phyloP scores from a whole-genome alignment of 1,140 invertebrate species.

The Aphis craccivora region DNA sequence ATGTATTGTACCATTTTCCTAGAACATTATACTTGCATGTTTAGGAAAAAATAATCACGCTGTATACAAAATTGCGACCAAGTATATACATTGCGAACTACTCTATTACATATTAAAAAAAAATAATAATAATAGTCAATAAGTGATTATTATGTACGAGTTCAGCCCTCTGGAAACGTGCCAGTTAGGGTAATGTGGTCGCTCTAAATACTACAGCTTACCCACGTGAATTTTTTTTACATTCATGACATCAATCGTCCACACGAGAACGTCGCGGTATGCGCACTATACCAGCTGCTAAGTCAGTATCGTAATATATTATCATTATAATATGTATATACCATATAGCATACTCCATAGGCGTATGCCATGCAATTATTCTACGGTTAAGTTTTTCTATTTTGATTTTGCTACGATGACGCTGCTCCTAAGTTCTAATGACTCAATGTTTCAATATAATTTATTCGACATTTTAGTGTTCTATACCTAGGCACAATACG shows the following conservation, averaged over 20 bases:
- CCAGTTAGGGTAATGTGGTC: not conserved
- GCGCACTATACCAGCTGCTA: not conserved
- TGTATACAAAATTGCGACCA: not conserved
- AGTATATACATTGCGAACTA: not conserved
- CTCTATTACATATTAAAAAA: too few species aligned
- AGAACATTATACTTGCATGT: too few species aligned
- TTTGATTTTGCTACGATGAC: too few species aligned
- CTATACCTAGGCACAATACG: too few species aligned
- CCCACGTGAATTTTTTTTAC: conserved; percentile 8
- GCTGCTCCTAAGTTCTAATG: too few species aligned
- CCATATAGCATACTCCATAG: too few species aligned
- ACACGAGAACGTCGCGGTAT: not conserved
- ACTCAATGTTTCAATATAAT: not conserved
- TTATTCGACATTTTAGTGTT: not conserved
- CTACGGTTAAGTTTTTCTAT: too few species aligned
- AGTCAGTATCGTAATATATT: not conserved
- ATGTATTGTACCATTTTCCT: too few species aligned
- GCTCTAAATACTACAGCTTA: not conserved
- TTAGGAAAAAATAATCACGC: too few species aligned
- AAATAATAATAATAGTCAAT: not conserved
- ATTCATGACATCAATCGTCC: not conserved
- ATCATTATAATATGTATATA: too few species aligned
- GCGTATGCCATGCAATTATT: too few species aligned
- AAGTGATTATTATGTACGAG: not conserved
- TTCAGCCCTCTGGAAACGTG: not conserved